Evolutionary conservation across 2,888 invertebrate genomes (phyloP).

Genomic region (Mythimna impura): DNA sequence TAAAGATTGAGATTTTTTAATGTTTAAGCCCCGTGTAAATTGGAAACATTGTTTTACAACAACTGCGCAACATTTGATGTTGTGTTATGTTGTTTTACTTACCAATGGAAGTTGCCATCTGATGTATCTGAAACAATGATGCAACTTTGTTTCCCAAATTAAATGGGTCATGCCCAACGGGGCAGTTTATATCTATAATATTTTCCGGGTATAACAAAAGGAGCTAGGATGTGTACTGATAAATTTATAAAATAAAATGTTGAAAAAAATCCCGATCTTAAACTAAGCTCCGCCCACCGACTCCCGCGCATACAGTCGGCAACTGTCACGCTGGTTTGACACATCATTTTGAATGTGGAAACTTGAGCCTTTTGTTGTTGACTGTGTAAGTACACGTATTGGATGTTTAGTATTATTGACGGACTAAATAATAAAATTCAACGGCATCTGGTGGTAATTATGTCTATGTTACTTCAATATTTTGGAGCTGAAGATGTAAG

Average conservation of each 20-base stretch:
- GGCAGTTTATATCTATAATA: neutral
- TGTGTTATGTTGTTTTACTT: no score
- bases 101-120: no score
- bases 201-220: neutral
- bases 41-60: neutral
- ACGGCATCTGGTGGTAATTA: slow-evolving; percentile 14
- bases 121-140: neutral
- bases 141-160: neutral
- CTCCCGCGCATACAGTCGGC: slow-evolving; percentile 38
- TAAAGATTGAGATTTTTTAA: neutral
- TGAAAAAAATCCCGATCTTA: slow-evolving; percentile 17
- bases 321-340: slow-evolving; percentile 36
- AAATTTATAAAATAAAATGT: neutral
- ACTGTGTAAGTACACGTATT: slow-evolving; percentile 37
- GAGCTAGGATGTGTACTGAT: neutral
- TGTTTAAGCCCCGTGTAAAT: neutral
- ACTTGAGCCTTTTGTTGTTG: slow-evolving; percentile 36
- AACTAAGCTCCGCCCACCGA: slow-evolving; percentile 23
- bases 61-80: no score
- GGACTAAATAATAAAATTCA: slow-evolving; percentile 62
- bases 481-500: slow-evolving; percentile 19
- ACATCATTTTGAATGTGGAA: slow-evolving; percentile 24
- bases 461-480: slow-evolving; percentile 40
- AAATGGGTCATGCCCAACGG: neutral
- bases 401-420: slow-evolving; percentile 48